These are phyloP conservation scores for Montipora sp. DNA, from an alignment of 64 coral and sea anemone species.

Conservation along the genomic window DNA sequence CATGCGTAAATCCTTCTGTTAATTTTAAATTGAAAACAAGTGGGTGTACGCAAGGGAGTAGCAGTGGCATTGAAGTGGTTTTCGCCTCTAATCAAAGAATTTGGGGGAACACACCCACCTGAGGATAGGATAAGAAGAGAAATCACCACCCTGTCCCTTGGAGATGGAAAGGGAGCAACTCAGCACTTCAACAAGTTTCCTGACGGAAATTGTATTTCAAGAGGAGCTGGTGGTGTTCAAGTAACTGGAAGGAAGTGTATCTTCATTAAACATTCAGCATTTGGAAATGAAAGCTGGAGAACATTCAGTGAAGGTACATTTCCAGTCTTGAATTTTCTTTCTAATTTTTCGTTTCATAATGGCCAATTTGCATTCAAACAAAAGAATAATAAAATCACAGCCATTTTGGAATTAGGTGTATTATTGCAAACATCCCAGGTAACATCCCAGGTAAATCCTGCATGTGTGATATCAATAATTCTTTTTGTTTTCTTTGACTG, in stretches of 20 bases:
- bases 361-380: too few relatives aligned
- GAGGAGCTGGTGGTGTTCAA: not conserved
- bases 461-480: too few relatives aligned
- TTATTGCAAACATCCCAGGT: too few relatives aligned
- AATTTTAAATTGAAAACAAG: not conserved
- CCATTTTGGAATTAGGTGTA: too few relatives aligned
- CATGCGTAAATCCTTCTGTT: constrained; percentile 10
- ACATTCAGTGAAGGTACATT: not conserved
- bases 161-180: not conserved
- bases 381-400: too few relatives aligned
- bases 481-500: too few relatives aligned
- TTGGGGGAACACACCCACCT: not conserved
- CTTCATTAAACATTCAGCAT: not conserved
- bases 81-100: not conserved
- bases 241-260: not conserved
- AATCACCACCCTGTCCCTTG: not conserved
- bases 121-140: not conserved
- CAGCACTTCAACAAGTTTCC: constrained; percentile 12
- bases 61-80: constrained; percentile 28
- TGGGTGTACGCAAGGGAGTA: not conserved
- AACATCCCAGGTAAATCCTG: too few relatives aligned
- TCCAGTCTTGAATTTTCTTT: not conserved
- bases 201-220: not conserved
- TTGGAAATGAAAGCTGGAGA: not conserved
- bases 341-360: too few relatives aligned